Conservation (phyloP, 2,113 vertebrate species). For the Syngnathus floridae region DNA sequence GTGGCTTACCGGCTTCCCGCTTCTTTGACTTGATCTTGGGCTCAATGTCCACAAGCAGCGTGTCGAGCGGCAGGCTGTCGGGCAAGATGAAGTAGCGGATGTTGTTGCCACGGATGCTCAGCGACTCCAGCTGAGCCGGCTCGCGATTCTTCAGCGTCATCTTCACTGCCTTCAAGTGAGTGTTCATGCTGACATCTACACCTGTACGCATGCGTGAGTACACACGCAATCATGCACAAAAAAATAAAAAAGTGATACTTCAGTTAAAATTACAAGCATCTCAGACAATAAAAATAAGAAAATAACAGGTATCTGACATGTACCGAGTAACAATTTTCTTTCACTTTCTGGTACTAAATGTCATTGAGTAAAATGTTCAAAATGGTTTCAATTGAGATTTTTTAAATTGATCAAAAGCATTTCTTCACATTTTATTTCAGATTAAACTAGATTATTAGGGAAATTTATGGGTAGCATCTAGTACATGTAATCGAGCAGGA, state of each 20-base stretch:
- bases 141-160: constrained; percentile 98
- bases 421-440: too few species aligned
- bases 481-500: too few species aligned
- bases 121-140: constrained; percentile 89
- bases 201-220: constrained; percentile 59
- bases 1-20: constrained; percentile 85
- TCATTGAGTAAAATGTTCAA: too few species aligned
- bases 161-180: constrained; percentile 96
- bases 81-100: constrained; percentile 98
- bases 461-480: too few species aligned
- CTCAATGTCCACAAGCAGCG: constrained; percentile 93
- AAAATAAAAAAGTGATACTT: background rate
- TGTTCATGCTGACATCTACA: constrained; percentile 97
- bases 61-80: constrained; percentile 95
- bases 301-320: too few species aligned
- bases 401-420: too few species aligned
- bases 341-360: too few species aligned
- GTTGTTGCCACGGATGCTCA: constrained; percentile 97
- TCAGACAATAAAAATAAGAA: too few species aligned
- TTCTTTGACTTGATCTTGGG: constrained; percentile 99
- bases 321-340: too few species aligned
- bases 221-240: background rate
- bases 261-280: too few species aligned
- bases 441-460: too few species aligned
- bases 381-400: too few species aligned